Evolutionary conservation across 2,113 vertebrate species (phyloP).

Genomic region (Anhinga rufa): DNA sequence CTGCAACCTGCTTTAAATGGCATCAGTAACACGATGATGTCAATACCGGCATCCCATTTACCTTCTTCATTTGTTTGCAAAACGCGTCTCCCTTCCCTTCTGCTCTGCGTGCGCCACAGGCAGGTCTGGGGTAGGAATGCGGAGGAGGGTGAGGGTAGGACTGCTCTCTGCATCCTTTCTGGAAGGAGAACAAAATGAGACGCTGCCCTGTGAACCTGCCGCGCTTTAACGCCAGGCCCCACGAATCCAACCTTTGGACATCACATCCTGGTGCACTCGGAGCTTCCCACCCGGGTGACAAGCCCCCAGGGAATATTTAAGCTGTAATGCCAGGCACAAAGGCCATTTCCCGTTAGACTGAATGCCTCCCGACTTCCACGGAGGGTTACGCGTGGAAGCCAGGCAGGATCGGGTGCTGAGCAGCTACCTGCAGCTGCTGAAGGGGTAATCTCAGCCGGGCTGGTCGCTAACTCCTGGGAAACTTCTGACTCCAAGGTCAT

Average conservation of each 20-base stretch:
- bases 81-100: neutral
- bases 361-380: neutral
- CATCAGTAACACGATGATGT: fast-evolving
- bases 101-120: neutral
- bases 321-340: neutral
- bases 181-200: neutral
- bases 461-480: neutral
- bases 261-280: neutral
- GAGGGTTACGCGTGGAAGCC: neutral
- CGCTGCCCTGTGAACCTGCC: neutral
- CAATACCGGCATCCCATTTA: neutral
- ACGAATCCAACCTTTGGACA: neutral
- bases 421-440: neutral
- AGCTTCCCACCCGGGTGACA: neutral
- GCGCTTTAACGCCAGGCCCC: neutral
- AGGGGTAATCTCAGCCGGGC: neutral
- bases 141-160: neutral
- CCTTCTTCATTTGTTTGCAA: neutral
- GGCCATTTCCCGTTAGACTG: neutral
- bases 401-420: neutral
- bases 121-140: fast-evolving
- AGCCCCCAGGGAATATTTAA: neutral
- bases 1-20: neutral
- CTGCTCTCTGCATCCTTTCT: neutral
- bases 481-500: neutral